Evolutionary conservation across 2,113 vertebrate species (phyloP).

Genomic region (Chlorodrepanis virens): DNA sequence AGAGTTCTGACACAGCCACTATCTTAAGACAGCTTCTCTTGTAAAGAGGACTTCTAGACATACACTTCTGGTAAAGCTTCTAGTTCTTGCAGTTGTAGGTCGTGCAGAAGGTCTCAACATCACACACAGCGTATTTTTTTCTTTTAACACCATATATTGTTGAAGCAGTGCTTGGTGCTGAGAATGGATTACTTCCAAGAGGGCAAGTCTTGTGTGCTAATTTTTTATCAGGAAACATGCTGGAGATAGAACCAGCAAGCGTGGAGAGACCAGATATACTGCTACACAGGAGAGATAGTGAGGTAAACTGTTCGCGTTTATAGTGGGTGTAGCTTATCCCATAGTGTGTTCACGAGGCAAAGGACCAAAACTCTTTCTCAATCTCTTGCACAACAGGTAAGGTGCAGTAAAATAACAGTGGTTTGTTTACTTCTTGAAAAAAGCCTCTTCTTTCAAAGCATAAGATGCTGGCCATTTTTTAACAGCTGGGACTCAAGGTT

Average conservation of each 20-base stretch:
- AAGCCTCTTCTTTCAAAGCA: not conserved
- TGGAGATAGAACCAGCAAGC: constrained; percentile 36
- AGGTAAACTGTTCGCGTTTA: not conserved
- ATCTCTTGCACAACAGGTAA: constrained; percentile 6
- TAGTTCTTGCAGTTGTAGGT: constrained; percentile 28
- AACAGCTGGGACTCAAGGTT: not conserved
- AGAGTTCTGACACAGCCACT: not conserved
- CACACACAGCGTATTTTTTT: not conserved
- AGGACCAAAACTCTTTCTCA: not conserved
- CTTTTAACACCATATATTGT: not conserved
- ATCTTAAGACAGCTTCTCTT: not conserved
- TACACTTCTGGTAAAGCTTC: not conserved
- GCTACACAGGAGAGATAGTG: not conserved
- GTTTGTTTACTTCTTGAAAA: not conserved
- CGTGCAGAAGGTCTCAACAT: not conserved
- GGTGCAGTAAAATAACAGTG: not conserved
- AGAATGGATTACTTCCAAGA: constrained; percentile 7
- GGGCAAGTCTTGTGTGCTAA: constrained; percentile 5
- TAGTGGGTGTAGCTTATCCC: not conserved
- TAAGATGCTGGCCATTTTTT: not conserved
- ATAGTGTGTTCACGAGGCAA: not conserved
- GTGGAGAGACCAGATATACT: constrained; percentile 12
- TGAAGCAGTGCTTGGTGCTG: not conserved
- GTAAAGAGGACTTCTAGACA: constrained; percentile 20
- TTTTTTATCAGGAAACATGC: constrained; percentile 9